Conservation (phyloP, 2,797 vertebrate species). For the Gymnocypris eckloni region DNA sequence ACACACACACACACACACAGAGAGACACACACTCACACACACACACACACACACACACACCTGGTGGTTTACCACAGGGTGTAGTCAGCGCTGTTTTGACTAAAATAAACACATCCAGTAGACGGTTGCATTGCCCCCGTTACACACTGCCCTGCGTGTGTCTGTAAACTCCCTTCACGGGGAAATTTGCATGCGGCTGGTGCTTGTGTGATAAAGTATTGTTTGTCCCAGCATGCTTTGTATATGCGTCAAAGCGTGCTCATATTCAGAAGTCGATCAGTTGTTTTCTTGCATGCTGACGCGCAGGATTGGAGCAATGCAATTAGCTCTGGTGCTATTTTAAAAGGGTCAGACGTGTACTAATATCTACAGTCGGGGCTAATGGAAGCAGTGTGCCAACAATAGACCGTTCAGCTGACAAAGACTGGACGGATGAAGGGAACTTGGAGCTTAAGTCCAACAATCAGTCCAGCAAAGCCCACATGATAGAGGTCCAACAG, state of each 20-base stretch:
- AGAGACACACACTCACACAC: no score
- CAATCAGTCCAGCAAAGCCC: slow-evolving; percentile 61
- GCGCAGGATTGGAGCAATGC: slow-evolving; percentile 53
- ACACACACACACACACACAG: neutral
- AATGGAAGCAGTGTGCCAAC: slow-evolving; percentile 29
- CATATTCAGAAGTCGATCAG: slow-evolving; percentile 9
- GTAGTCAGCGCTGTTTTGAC: slow-evolving; percentile 67
- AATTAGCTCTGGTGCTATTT: slow-evolving; percentile 77
- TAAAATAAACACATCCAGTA: slow-evolving; percentile 67
- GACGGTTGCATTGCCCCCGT: slow-evolving; percentile 34
- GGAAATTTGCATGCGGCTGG: slow-evolving; percentile 50
- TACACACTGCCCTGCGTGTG: neutral
- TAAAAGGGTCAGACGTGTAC: slow-evolving; percentile 66
- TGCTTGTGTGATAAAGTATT: slow-evolving; percentile 8
- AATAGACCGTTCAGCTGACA: slow-evolving; percentile 21
- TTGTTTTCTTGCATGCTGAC: slow-evolving; percentile 40
- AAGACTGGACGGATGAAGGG: slow-evolving; percentile 30
- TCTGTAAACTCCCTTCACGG: slow-evolving; percentile 11
- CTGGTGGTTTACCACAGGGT: slow-evolving; percentile 78
- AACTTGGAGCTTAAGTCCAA: slow-evolving; percentile 61
- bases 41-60: slow-evolving; percentile 4
- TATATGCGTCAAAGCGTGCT: neutral
- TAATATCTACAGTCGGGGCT: slow-evolving; percentile 67
- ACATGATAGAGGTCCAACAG: slow-evolving; percentile 49
- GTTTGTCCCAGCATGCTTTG: slow-evolving; percentile 16